Conservation (phyloP, 1,140 invertebrate species). For the Drosophila lacteicornis region DNA sequence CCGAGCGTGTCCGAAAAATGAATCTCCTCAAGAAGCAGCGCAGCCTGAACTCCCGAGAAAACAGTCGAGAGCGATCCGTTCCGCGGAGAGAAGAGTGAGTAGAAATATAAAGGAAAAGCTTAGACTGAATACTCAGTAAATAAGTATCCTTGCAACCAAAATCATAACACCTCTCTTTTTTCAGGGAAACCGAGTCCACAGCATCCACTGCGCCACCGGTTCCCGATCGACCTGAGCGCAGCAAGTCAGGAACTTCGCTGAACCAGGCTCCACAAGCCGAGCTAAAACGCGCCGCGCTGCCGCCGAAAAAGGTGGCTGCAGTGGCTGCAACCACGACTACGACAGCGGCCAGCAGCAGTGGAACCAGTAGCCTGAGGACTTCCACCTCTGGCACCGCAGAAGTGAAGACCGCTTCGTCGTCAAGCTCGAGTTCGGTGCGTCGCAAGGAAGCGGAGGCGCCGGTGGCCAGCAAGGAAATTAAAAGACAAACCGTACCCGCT, state of each 20-base stretch:
- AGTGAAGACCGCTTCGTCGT: conserved; percentile 26
- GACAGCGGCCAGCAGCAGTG: conserved; percentile 12
- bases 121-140: too few species aligned
- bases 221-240: conserved; percentile 79
- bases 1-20: conserved; percentile 88
- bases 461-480: conserved; percentile 69
- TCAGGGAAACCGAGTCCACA: conserved; percentile 59
- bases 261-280: conserved; percentile 52
- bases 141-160: too few species aligned
- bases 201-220: conserved; percentile 58
- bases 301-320: conserved; percentile 67
- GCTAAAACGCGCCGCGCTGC: conserved; percentile 65
- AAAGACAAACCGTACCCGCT: conserved; percentile 85
- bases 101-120: too few species aligned
- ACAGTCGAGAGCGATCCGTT: conserved; percentile 85
- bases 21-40: conserved; percentile 86
- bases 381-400: conserved; percentile 83
- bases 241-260: conserved; percentile 62
- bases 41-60: conserved; percentile 86
- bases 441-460: conserved; percentile 83
- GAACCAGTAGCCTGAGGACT: conserved; percentile 40
- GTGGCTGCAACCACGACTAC: conserved; percentile 36
- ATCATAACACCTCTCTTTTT: neutral
- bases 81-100: conserved; percentile 71
- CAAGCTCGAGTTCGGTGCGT: conserved; percentile 40